Evolutionary conservation across 2,113 vertebrate species (phyloP), one percentile per base, ranked within the genome.

Genomic region (Phaetusa simplex): DNA sequence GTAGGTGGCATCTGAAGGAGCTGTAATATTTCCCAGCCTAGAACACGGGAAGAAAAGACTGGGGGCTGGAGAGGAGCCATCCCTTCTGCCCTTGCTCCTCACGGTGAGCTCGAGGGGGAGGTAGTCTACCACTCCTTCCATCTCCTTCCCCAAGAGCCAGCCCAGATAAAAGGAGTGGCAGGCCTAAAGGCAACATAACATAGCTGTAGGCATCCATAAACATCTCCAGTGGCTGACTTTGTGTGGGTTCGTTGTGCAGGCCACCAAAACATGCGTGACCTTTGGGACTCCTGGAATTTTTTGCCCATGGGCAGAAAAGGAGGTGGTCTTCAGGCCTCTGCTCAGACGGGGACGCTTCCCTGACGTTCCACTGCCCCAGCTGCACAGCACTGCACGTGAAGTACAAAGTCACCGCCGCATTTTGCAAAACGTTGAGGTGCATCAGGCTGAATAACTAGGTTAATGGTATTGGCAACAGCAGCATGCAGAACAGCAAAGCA

Each of bases 101-200:
- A 12, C 2, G 17, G 32, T 0, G 1, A 81, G 32, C 19, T 38
- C 9, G 1, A 11, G 23, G 45, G 16, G 19, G 1, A 62, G 52
- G 40, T 30, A 82, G 14, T 4, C 3, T 82, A 23, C 14, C 23
- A 29, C 18, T 64, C 21, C 27, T 79, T 90, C 27, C 30, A 13
- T 30, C 56, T 87, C 18, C 69, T 21, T 78, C 29, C 36, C 29
- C 21, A 14, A 36, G 34, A 79, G 14, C 15, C 55, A 70, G 23
- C 8, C 6, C 12, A 59, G 32, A 34, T 52, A 5, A 61, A 84
- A 86, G 24, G 26, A 47, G 15, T 18, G 36, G 36, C 36, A 45
- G 14, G 15, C 45, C 21, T 65, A 14, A 59, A 85, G 50, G 17
- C 2, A 3, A 8, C 2, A 2, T 42, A 64, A 58, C 2, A 5